Evolutionary conservation across 1,140 invertebrate genomes (phyloP), one percentile per base, ranked within the genome.

Genomic region (Zaprionus tsacasi): DNA sequence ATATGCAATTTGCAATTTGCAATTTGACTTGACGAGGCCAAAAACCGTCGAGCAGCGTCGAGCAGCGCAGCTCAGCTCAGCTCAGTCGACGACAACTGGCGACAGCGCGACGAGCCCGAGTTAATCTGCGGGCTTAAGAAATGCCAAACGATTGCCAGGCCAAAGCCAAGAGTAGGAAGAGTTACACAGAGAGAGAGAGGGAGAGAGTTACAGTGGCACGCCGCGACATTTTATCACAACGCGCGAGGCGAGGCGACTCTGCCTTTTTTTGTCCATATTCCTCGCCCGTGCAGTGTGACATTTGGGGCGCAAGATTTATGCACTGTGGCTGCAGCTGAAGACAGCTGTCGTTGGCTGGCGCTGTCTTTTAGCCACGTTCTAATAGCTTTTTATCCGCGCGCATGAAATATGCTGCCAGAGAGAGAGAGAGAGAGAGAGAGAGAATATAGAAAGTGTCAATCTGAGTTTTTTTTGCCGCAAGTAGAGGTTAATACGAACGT

Each of bases 1-100:
- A 87, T 87, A 87, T 87, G 83, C 83, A 87, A 87, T 87, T 87
- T 87, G 83, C 83, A 87, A 87, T 87, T 87, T 87, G 83, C 83
- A 87, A 87, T 87, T 87, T 87, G 83, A 87, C 83, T 88, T 87
- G 82, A 72, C 79, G 80, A 88, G 76, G 70, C 73, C 82, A 79
- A 79, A 85, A 86, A 81, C 68, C 73, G 54, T 69, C 59, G 21
- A 21, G 21, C 21, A 21, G 21, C 21, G 21, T 2, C 0, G 27
- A 1, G 27, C 27, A 30, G 27, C 27, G 1, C 27, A 30, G 27
- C 27, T 30, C 27, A 30, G 57, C 60, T 50, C 63, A 30, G 55
- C 65, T 65, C 50, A 55, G 43, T 27, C 61, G 64, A 52, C 81
- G 73, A 70, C 78, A 78, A 30, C 40, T 15, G 40, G n/a, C 57